These are phyloP conservation scores for Anarrhichthys ocellatus DNA, from an alignment of 2,113 vertebrate species.

Conservation along the genomic window DNA sequence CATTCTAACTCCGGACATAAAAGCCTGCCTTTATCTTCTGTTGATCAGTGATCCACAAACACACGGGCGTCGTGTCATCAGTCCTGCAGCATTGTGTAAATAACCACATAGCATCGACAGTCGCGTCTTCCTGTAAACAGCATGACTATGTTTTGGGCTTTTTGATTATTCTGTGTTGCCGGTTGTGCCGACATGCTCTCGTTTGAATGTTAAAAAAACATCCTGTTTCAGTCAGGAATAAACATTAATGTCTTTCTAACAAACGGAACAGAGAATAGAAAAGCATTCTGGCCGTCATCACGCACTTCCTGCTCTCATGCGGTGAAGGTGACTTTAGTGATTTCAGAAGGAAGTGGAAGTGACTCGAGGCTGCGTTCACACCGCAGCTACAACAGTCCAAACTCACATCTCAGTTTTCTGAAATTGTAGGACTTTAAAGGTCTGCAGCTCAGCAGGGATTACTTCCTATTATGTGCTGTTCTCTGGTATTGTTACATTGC, in stretches of 20 bases:
- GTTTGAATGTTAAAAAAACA: slow-evolving; percentile 70
- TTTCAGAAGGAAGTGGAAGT: slow-evolving; percentile 42
- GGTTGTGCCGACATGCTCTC: slow-evolving; percentile 42
- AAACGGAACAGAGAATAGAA: slow-evolving; percentile 52
- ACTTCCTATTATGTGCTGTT: not conserved
- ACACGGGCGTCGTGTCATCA: slow-evolving; percentile 4
- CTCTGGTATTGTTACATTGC: not conserved
- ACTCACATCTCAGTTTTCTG: not conserved
- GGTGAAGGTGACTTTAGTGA: slow-evolving; percentile 53
- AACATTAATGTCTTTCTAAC: slow-evolving; percentile 67
- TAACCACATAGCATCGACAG: slow-evolving; percentile 50
- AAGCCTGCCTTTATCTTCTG: slow-evolving; percentile 15
- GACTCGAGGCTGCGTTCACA: slow-evolving; percentile 15
- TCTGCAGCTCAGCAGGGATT: not conserved
- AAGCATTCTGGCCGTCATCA: slow-evolving; percentile 68
- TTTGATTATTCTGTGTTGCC: slow-evolving; percentile 65
- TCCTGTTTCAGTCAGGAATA: slow-evolving; percentile 81
- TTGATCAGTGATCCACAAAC: slow-evolving; percentile 21
- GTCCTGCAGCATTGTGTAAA: slow-evolving; percentile 37
- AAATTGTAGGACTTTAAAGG: too few species aligned
- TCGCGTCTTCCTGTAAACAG: slow-evolving; percentile 79
- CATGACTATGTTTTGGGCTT: slow-evolving; percentile 62
- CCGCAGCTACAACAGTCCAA: not conserved
- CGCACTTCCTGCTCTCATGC: slow-evolving; percentile 68
- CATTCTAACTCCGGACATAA: not conserved